Evolutionary conservation across 2,797 vertebrate species (phyloP).

Genomic region (Mus caroli): DNA sequence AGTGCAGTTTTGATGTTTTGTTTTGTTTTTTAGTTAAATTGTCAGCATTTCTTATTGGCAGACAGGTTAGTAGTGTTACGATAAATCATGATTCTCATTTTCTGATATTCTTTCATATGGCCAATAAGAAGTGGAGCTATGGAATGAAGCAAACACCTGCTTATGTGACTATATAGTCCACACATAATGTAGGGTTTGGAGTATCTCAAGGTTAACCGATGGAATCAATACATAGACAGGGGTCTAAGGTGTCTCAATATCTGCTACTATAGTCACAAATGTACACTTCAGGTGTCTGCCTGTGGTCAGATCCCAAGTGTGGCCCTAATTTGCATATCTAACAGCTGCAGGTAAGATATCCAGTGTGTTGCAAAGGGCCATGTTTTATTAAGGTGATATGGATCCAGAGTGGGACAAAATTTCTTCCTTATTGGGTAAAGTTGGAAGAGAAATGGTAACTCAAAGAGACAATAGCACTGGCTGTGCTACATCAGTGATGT

Average conservation of each 20-base stretch:
- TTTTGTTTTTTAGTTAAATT: not conserved
- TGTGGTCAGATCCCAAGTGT: not conserved
- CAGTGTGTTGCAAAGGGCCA: not conserved
- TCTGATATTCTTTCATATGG: not conserved
- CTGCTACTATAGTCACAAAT: not conserved
- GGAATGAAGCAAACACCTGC: not conserved
- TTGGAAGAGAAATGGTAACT: not conserved
- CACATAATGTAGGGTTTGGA: not conserved
- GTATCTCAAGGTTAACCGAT: not conserved
- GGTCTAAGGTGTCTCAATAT: not conserved
- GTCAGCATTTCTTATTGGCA: not conserved
- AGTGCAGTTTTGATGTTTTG: constrained; percentile 33
- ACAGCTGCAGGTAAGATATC: not conserved
- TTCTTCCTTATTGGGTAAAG: not conserved
- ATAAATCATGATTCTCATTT: constrained; percentile 38
- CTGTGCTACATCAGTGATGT: not conserved
- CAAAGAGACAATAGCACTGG: not conserved
- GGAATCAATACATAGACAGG: not conserved
- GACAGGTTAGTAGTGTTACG: constrained; percentile 15
- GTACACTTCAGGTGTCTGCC: not conserved
- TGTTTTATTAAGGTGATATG: not conserved
- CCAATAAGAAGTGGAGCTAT: not conserved
- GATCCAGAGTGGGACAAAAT: not conserved
- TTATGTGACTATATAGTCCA: not conserved
- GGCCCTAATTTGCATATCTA: not conserved